A percentile compares a stretch with the other conserved stretches of the same genome.
phyloP scores from a whole-genome alignment of 2,888 invertebrate genomes.

The Onchidella celtica region DNA sequence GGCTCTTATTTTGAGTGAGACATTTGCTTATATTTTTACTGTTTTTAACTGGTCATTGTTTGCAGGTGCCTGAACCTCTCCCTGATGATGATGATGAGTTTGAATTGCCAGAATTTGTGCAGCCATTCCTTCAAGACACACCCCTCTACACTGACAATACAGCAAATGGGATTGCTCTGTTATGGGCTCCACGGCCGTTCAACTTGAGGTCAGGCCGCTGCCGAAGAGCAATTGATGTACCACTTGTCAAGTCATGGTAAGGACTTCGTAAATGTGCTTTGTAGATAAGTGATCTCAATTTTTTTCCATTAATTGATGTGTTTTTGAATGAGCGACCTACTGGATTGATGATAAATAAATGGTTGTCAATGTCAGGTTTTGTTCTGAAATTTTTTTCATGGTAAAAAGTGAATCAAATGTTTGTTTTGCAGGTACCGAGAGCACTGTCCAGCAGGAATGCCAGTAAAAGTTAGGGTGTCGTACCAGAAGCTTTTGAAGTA shows the following conservation, averaged over 20 bases:
- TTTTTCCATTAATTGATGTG: background rate
- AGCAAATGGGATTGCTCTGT: slow-evolving; percentile 96
- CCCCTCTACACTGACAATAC: slow-evolving; percentile 99
- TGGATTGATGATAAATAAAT: too few relatives aligned
- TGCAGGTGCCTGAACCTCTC: slow-evolving; percentile 89
- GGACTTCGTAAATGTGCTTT: too few relatives aligned
- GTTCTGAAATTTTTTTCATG: too few relatives aligned
- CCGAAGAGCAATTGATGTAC: slow-evolving; percentile 97
- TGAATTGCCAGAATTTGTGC: slow-evolving; percentile 92
- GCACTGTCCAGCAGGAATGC: slow-evolving; percentile 83
- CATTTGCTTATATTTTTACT: too few relatives aligned
- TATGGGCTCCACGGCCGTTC: slow-evolving; percentile 99
- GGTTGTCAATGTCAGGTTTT: too few relatives aligned
- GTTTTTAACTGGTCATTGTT: too few relatives aligned
- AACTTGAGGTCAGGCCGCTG: slow-evolving; percentile 96
- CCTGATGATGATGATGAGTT: slow-evolving; percentile 93
- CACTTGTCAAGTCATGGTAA: slow-evolving; percentile 98
- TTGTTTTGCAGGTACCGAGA: slow-evolving; percentile 79
- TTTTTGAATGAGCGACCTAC: too few relatives aligned
- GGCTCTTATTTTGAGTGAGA: too few relatives aligned
- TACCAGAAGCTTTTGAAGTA: slow-evolving; percentile 99
- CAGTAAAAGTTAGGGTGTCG: slow-evolving; percentile 99
- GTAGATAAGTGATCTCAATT: too few relatives aligned
- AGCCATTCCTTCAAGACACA: slow-evolving; percentile 95
- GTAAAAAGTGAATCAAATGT: too few relatives aligned